phyloP scores from a whole-genome alignment of 2,888 invertebrate species.

The Diadegma fenestrale region DNA sequence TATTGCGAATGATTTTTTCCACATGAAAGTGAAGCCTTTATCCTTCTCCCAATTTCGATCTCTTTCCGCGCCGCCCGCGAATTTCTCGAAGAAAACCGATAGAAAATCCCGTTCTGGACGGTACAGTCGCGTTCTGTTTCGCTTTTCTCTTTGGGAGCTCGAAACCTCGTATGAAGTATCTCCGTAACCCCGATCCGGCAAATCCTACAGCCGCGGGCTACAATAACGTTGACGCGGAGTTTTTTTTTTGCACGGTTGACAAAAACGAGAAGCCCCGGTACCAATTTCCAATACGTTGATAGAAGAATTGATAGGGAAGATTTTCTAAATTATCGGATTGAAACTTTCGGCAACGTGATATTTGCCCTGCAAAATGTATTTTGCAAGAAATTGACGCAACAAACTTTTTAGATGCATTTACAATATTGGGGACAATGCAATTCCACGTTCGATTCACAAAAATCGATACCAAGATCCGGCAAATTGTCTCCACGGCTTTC shows the following conservation, averaged over 20 bases:
- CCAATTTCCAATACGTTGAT: constrained; percentile 11
- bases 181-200: constrained; percentile 31
- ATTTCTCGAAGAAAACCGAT: constrained; percentile 29
- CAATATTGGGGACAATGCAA: neutral
- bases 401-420: neutral
- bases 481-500: neutral
- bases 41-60: constrained; percentile 10
- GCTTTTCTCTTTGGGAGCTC: constrained; percentile 39
- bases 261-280: constrained; percentile 22
- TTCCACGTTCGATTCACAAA: neutral
- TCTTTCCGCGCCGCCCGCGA: constrained; percentile 45
- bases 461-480: neutral
- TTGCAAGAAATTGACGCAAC: neutral
- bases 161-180: constrained; percentile 40
- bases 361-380: neutral
- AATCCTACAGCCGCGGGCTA: constrained; percentile 63
- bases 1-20: constrained; percentile 82
- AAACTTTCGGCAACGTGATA: neutral
- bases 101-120: constrained; percentile 45
- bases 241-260: constrained; percentile 46
- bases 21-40: constrained; percentile 78
- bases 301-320: constrained; percentile 11
- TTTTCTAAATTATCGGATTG: constrained; percentile 3
- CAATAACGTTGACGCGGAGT: constrained; percentile 65
- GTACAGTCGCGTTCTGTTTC: constrained; percentile 48